Conservation (phyloP, 2,888 invertebrate species). For the Calameuta idolon region DNA sequence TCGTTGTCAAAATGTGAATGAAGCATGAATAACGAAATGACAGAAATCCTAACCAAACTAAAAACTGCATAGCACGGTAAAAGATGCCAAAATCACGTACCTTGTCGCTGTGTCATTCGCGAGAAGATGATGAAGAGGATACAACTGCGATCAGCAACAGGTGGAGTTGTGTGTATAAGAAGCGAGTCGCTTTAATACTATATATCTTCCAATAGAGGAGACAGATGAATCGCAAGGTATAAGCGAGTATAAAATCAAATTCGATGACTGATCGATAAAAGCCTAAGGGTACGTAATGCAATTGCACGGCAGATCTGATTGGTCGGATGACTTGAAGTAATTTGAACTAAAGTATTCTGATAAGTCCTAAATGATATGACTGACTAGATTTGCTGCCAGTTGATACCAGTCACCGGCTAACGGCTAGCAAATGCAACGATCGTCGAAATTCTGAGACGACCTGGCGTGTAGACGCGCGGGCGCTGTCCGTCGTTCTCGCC, state of each 20-base stretch:
- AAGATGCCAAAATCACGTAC: conserved; percentile 32
- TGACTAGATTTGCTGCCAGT: neutral
- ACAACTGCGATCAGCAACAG: conserved; percentile 31
- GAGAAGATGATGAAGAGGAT: conserved; percentile 25
- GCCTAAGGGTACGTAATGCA: neutral
- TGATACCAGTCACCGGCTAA: conserved; percentile 37
- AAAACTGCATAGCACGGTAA: neutral
- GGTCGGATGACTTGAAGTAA: neutral
- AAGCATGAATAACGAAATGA: neutral
- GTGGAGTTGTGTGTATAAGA: conserved; percentile 31
- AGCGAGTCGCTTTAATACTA: conserved; percentile 15
- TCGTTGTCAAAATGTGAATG: neutral
- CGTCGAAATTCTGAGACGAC: conserved; percentile 49
- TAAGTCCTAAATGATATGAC: neutral
- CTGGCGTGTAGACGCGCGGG: conserved; percentile 39
- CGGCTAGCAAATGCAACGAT: conserved; percentile 59
- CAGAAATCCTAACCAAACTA: neutral
- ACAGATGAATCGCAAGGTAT: conserved; percentile 12
- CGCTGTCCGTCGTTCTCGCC: conserved; percentile 55
- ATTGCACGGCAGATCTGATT: neutral
- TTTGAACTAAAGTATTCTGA: neutral
- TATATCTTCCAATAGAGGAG: neutral
- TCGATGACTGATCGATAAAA: conserved; percentile 7
- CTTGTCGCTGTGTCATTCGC: conserved; percentile 45
- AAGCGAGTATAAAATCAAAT: conserved; percentile 11